Percentiles rank a stretch among this genome's conserved stretches.
phyloP scores from a whole-genome alignment of 2,888 invertebrate species.

The Celastrina argiolus region DNA sequence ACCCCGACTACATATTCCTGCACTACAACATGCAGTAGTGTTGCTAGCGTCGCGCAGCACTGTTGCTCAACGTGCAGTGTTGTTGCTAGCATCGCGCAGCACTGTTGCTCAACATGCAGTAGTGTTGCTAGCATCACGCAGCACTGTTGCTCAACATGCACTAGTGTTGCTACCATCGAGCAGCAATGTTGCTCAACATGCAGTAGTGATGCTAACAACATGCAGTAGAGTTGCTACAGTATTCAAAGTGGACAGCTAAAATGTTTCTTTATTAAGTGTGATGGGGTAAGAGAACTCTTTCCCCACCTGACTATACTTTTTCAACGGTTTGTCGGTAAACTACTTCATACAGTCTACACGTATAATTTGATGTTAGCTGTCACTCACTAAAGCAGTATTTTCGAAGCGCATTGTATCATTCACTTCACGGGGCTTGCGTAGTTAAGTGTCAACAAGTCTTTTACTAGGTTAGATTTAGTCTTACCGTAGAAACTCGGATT shows the following conservation, averaged over 20 bases:
- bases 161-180: conserved; percentile 39
- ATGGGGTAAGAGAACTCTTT: neutral
- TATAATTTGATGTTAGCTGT: conserved; percentile 23
- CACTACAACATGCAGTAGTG: conserved; percentile 69
- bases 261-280: neutral
- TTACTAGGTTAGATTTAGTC: conserved; percentile 43
- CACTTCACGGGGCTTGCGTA: conserved; percentile 39
- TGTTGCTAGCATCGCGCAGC: conserved; percentile 24
- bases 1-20: conserved; percentile 76
- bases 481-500: conserved; percentile 31
- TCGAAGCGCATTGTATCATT: neutral
- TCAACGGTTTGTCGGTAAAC: neutral
- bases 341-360: conserved; percentile 1
- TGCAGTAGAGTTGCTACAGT: conserved; percentile 1
- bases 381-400: conserved; percentile 26
- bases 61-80: too few relatives aligned
- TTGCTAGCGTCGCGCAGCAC: conserved; percentile 27
- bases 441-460: conserved; percentile 44
- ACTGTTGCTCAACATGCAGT: neutral
- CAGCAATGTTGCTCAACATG: conserved; percentile 43
- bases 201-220: conserved; percentile 23
- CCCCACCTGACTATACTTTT: neutral
- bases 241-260: conserved; percentile 8
- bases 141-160: conserved; percentile 46
- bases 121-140: neutral